phyloP scores from a whole-genome alignment of 1,140 invertebrate genomes.

The Colletes latitarsis region DNA sequence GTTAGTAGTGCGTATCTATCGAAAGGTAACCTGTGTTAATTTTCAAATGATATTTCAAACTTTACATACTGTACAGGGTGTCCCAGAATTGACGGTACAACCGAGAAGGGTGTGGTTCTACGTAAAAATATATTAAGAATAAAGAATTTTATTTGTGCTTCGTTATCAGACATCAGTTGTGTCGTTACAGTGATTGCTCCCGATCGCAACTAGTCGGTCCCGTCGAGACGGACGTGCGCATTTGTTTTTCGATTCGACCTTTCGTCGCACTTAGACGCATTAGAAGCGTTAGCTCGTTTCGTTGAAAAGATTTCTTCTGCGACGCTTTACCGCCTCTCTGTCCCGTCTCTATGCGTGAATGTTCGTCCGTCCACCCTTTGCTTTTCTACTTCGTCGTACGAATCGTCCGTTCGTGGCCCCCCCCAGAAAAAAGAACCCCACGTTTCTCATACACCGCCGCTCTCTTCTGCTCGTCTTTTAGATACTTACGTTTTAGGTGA shows the following conservation, averaged over 20 bases:
- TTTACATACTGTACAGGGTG: too few relatives aligned
- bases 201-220: background rate
- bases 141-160: too few relatives aligned
- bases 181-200: too few relatives aligned
- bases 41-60: too few relatives aligned
- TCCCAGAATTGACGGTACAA: too few relatives aligned
- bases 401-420: background rate
- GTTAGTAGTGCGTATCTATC: too few relatives aligned
- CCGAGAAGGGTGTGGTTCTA: too few relatives aligned
- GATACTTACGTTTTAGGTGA: background rate
- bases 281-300: conserved; percentile 34
- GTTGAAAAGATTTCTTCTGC: conserved; percentile 29
- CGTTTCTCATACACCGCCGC: conserved; percentile 8
- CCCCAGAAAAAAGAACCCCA: background rate
- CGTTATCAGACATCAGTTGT: too few relatives aligned
- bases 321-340: conserved; percentile 29
- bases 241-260: conserved; percentile 6
- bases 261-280: conserved; percentile 16
- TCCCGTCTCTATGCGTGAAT: conserved; percentile 8
- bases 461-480: background rate
- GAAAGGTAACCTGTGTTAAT: too few relatives aligned
- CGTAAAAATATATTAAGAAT: too few relatives aligned
- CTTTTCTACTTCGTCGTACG: conserved; percentile 3
- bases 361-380: background rate
- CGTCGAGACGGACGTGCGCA: conserved; percentile 13